phyloP scores from a whole-genome alignment of 2,888 invertebrate genomes.

The Mamestra brassicae region DNA sequence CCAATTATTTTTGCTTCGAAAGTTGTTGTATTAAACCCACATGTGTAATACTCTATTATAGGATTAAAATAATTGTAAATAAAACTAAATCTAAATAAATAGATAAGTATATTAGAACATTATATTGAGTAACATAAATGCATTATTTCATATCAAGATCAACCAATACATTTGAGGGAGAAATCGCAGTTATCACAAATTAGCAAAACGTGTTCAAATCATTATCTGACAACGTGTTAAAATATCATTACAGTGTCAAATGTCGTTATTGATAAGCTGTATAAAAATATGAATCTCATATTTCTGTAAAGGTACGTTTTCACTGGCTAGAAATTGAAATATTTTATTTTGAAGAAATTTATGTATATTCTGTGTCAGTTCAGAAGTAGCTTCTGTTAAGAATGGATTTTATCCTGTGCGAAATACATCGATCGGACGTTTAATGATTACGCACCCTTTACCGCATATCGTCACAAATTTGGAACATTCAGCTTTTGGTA shows the following conservation, averaged over 20 bases:
- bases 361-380: too few species aligned
- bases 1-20: constrained; percentile 21
- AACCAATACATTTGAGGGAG: constrained; percentile 50
- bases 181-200: constrained; percentile 54
- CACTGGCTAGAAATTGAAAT: constrained; percentile 2
- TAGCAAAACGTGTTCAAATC: constrained; percentile 59
- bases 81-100: constrained; percentile 72
- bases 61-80: constrained; percentile 57
- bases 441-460: too few species aligned
- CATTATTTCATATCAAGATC: constrained; percentile 64
- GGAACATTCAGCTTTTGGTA: too few species aligned
- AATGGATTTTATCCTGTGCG: background rate
- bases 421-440: background rate
- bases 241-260: constrained; percentile 62
- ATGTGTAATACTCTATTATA: constrained; percentile 32
- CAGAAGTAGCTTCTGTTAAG: too few species aligned
- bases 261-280: constrained; percentile 58
- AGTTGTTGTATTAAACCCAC: constrained; percentile 31
- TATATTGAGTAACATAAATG: constrained; percentile 74
- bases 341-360: background rate
- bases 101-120: constrained; percentile 72
- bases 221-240: constrained; percentile 60
- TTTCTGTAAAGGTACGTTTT: constrained; percentile 52
- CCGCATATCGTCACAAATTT: too few species aligned
- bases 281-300: constrained; percentile 59